Evolutionary conservation across 2,797 vertebrate species (phyloP).

Genomic region (Pseudopleuronectes americanus): DNA sequence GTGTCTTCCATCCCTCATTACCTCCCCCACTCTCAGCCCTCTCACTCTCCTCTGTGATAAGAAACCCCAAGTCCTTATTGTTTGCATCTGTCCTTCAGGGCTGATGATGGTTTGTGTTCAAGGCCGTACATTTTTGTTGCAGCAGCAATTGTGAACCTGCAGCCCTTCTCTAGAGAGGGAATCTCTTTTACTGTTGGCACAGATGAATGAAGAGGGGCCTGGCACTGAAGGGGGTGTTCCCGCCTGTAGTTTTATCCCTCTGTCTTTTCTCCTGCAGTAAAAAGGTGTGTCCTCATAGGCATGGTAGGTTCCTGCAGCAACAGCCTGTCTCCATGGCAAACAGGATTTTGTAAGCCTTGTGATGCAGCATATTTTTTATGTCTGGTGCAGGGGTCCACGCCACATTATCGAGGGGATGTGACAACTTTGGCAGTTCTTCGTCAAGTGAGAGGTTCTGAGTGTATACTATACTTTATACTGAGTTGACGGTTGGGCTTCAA

Average conservation of each 20-base stretch:
- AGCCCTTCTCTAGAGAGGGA: no score
- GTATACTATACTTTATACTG: neutral
- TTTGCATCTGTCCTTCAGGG: neutral
- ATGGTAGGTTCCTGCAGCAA: no score
- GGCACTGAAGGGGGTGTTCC: no score
- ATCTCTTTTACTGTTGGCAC: no score
- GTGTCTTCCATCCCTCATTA: slow-evolving; percentile 20
- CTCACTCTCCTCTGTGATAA: slow-evolving; percentile 47
- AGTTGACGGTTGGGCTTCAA: neutral
- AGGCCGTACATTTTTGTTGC: neutral
- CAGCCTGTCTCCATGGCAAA: no score
- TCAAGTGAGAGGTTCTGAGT: neutral
- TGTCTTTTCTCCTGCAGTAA: no score
- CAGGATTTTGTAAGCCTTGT: no score
- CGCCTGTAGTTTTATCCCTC: no score
- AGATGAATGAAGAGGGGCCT: no score
- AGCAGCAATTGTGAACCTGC: no score
- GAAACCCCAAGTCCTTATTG: slow-evolving; percentile 70
- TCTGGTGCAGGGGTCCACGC: neutral
- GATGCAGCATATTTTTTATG: neutral
- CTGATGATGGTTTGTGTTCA: neutral
- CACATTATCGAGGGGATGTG: no score
- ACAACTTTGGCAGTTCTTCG: neutral
- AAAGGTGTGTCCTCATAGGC: no score
- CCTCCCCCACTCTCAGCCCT: slow-evolving; percentile 9